Evolutionary conservation across 2,888 invertebrate species (phyloP).

Genomic region (Leptinotarsa rubiginosa): DNA sequence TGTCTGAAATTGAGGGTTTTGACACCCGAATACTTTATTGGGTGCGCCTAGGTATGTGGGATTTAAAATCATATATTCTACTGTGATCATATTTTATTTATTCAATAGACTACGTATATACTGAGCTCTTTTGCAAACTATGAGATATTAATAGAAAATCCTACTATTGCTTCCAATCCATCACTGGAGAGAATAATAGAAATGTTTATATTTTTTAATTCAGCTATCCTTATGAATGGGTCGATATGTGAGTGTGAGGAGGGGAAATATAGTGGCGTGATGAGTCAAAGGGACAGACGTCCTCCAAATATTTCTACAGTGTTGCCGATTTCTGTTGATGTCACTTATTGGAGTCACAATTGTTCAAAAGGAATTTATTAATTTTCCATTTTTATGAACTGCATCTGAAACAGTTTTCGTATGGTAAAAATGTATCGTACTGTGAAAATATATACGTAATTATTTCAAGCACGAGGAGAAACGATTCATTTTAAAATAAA

Average conservation of each 20-base stretch:
- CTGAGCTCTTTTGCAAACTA: neutral
- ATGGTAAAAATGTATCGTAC: no score
- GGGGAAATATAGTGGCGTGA: constrained; percentile 13
- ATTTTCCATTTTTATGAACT: neutral
- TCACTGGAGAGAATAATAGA: neutral
- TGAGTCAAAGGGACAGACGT: constrained; percentile 18
- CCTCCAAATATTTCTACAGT: neutral
- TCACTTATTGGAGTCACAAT: neutral
- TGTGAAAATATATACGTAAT: no score
- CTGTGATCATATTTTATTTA: no score
- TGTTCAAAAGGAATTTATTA: neutral
- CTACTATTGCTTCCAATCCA: neutral
- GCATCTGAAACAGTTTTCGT: neutral
- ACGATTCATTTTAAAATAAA: no score
- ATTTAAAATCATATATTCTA: no score
- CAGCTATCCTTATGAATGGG: constrained; percentile 20
- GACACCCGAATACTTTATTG: no score
- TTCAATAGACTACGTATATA: no score
- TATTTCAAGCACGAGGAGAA: no score
- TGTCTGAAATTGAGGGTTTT: no score
- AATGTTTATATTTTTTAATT: neutral
- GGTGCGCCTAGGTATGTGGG: no score
- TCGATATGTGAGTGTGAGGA: constrained; percentile 29
- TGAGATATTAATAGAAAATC: neutral
- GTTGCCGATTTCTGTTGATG: neutral